Evolutionary conservation across 2,888 invertebrate species (phyloP).

Genomic region (Hydropsyche betteni): DNA sequence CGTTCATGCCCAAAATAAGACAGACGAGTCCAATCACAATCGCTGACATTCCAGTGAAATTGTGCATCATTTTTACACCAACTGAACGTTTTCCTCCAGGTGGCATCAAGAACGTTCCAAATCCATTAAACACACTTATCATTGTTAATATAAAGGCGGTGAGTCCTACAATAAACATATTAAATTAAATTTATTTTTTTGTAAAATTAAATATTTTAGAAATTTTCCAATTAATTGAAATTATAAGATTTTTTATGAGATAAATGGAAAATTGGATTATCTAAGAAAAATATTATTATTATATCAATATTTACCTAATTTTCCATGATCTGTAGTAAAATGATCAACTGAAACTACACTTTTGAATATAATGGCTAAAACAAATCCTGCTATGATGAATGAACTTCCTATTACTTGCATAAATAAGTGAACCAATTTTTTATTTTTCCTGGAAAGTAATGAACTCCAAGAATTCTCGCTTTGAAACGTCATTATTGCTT

Average conservation of each 20-base stretch:
- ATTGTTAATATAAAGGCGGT: constrained; percentile 62
- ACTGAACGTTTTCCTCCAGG: constrained; percentile 61
- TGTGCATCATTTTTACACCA: constrained; percentile 64
- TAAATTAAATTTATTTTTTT: too few relatives aligned
- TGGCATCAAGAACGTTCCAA: constrained; percentile 64
- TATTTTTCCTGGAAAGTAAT: constrained; percentile 15
- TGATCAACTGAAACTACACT: not conserved
- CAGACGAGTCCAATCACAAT: constrained; percentile 65
- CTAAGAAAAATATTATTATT: not conserved
- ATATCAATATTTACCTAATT: constrained; percentile 16
- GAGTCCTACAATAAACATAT: constrained; percentile 58
- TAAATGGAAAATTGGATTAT: too few relatives aligned
- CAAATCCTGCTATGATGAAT: constrained; percentile 15
- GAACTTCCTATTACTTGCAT: constrained; percentile 1
- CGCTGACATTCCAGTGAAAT: constrained; percentile 64
- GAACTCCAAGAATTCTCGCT: constrained; percentile 23
- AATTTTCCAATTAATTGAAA: too few relatives aligned
- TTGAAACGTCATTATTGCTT: constrained; percentile 30
- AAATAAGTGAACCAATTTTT: constrained; percentile 21
- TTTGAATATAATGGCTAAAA: constrained; percentile 16
- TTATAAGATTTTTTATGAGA: too few relatives aligned
- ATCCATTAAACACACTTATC: constrained; percentile 62
- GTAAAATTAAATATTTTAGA: too few relatives aligned
- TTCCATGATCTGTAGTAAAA: constrained; percentile 31
- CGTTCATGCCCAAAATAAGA: constrained; percentile 61